A percentile compares a stretch with the other conserved stretches of the same genome.
Evolutionary conservation across 2,888 invertebrate species (phyloP).

Genomic region (Crematogaster levior): DNA sequence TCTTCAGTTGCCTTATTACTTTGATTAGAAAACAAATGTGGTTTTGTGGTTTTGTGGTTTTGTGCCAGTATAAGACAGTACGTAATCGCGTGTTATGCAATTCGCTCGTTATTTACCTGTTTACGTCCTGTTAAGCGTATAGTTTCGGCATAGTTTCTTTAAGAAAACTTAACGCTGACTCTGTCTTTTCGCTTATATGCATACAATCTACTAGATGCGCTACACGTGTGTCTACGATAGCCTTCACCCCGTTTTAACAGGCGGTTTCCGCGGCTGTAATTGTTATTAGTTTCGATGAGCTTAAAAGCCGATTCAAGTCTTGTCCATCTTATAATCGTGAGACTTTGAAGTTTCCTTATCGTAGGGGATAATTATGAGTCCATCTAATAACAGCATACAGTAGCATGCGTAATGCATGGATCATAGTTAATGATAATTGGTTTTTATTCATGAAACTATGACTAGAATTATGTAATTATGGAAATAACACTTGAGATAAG

Average conservation of each 20-base stretch:
- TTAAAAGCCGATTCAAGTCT: conserved; percentile 59
- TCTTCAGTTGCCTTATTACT: not conserved
- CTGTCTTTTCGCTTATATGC: conserved; percentile 19
- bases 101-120: conserved; percentile 67
- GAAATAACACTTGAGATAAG: not conserved
- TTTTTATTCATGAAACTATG: not conserved
- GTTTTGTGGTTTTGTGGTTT: conserved; percentile 43
- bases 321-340: conserved; percentile 39
- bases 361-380: not conserved
- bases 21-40: not conserved
- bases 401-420: not conserved
- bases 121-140: conserved; percentile 71
- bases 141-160: conserved; percentile 68
- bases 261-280: conserved; percentile 81
- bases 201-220: conserved; percentile 16
- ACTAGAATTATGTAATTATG: not conserved
- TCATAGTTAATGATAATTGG: not conserved
- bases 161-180: conserved; percentile 56
- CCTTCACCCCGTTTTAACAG: conserved; percentile 84
- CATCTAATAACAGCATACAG: not conserved
- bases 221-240: conserved; percentile 69
- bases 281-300: conserved; percentile 67
- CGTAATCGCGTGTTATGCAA: conserved; percentile 78
- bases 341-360: not conserved
- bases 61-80: conserved; percentile 59